Base-by-base conservation (phyloP, 2,113 vertebrate genomes). In the Anguilla japonica region DNA sequence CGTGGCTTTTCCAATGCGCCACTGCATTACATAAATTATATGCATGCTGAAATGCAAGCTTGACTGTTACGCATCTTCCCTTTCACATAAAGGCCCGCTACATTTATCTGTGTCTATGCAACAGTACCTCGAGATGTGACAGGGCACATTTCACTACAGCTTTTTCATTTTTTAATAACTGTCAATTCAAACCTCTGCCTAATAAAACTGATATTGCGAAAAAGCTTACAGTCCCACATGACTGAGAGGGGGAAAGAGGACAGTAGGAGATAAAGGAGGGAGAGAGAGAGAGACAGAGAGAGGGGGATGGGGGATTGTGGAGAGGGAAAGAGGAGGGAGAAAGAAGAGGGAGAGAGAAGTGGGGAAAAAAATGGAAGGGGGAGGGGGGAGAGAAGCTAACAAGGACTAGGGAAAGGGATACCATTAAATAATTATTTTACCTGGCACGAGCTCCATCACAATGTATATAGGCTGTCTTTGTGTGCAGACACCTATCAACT, bases 381-480 rank as follows among this genome's bases (percentile, higher is more conserved):
- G 43, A 9, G 43, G 50, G 50, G 50, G 50, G 1, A 14, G 50
- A 14, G 50, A 14, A 53, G 50, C 50, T 2, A 11, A 53, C 34
- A 79, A 14, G 79, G 18, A 41, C 83, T 75, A 79, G 41, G 43
- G 81, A 79, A 53, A 53, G 50, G 50, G 50, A 53, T 53, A 53
- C 9, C 7, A 53, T 53, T 53, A 53, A 53, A 14, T 53, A 53
- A 53, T 75, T 29, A 22, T 81, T 86, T 95, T 96, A 99, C 98
- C 98, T 95, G 98, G 94, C 90, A 99, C 96, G 83, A 99, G 97
- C 89, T 99, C 98, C 98, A 99, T 99, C 91, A 99, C 97, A 79
- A 99, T 99, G 93, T 99, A 99, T 93, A 99, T 99, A 11, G 98
- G 98, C 57, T 99, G 98, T 78, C 98, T 94, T 92, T 99, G 98